Conservation (phyloP, 2,888 invertebrate genomes). For the Agriotes lineatus region DNA sequence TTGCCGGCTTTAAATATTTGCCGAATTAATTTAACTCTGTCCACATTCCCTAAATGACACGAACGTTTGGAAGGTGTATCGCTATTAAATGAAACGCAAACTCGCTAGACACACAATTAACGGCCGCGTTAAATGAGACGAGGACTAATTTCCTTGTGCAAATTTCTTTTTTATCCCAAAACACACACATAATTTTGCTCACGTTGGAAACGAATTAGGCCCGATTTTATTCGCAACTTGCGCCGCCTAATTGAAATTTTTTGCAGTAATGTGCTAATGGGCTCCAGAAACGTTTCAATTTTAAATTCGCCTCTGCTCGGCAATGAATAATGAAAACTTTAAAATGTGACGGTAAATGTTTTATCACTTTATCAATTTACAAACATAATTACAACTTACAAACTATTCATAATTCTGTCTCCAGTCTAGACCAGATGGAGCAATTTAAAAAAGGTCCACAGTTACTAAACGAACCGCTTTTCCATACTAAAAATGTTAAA, state of each 20-base stretch:
- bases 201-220: constrained; percentile 17
- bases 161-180: constrained; percentile 44
- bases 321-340: too few species aligned
- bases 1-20: constrained; percentile 37
- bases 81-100: constrained; percentile 39
- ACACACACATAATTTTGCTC: constrained; percentile 26
- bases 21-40: constrained; percentile 41
- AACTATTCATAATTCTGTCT: too few species aligned
- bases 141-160: constrained; percentile 48
- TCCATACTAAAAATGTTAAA: too few species aligned
- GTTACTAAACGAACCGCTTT: too few species aligned
- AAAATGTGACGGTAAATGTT: too few species aligned
- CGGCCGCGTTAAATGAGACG: constrained; percentile 47
- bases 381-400: too few species aligned
- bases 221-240: constrained; percentile 4
- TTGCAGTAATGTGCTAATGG: neutral
- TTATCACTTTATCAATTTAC: too few species aligned
- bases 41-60: constrained; percentile 39
- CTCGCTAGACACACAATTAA: constrained; percentile 39
- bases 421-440: too few species aligned
- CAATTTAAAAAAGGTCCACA: too few species aligned
- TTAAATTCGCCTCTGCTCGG: too few species aligned
- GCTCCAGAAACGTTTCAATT: too few species aligned
- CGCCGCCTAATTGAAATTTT: constrained; percentile 11
- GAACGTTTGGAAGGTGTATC: constrained; percentile 38